These are phyloP conservation scores for Melinopterus prodromus DNA, from an alignment of 2,888 invertebrate genomes.

Conservation along the genomic window DNA sequence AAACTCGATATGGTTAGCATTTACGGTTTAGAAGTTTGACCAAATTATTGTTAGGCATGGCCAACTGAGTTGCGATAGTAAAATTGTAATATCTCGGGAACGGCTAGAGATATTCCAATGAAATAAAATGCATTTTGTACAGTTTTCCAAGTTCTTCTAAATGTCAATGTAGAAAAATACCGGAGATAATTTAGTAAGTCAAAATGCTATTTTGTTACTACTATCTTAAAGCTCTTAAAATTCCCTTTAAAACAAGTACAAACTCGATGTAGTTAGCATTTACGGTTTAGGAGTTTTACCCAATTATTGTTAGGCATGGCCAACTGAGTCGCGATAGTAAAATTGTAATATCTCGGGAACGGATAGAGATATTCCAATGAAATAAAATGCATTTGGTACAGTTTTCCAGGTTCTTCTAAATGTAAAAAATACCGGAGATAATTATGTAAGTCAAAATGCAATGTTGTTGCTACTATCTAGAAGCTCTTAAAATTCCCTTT, in stretches of 20 bases:
- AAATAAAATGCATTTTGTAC: no score
- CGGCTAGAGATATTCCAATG: neutral
- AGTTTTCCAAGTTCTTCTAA: no score
- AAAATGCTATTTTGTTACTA: neutral
- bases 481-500: neutral
- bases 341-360: neutral
- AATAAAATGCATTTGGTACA: no score
- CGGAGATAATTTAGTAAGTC: no score
- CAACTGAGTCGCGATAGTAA: no score
- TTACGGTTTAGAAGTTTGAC: neutral
- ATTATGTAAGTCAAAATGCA: no score
- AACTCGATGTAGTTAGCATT: neutral
- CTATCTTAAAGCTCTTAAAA: neutral
- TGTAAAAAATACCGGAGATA: no score
- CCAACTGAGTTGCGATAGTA: no score
- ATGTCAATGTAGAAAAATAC: no score
- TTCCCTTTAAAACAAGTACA: neutral
- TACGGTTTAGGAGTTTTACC: neutral
- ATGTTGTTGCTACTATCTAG: neutral
- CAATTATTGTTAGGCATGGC: neutral
- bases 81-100: neutral
- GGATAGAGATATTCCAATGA: neutral
- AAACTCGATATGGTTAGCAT: neutral
- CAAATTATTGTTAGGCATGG: neutral
- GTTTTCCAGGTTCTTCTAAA: no score